phyloP scores from a whole-genome alignment of 2,113 vertebrate genomes.

The Protomyctophum bolini region DNA sequence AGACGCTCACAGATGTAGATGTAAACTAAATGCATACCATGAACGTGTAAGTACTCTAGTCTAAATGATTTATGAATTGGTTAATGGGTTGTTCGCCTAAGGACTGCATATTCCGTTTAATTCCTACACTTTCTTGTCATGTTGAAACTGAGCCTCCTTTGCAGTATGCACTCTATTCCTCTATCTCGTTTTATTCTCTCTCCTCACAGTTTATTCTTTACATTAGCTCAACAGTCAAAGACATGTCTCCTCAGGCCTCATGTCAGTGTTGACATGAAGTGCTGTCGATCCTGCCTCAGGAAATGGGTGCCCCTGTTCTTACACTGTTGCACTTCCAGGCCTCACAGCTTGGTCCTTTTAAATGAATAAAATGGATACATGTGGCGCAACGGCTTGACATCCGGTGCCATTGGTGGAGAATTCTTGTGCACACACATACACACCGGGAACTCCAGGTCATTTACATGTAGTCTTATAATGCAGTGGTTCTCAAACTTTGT shows the following conservation, averaged over 20 bases:
- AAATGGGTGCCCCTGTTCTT: slow-evolving; percentile 71
- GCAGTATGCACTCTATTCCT: slow-evolving; percentile 9
- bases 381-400: not conserved
- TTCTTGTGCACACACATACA: too few relatives aligned
- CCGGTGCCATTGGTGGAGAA: too few relatives aligned
- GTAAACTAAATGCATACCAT: too few relatives aligned
- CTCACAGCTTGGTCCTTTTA: slow-evolving; percentile 7
- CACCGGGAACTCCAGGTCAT: too few relatives aligned
- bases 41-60: not conserved
- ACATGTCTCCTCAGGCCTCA: slow-evolving; percentile 23
- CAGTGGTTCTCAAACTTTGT: too few relatives aligned
- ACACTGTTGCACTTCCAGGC: slow-evolving; percentile 11
- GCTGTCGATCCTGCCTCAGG: slow-evolving; percentile 58
- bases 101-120: slow-evolving; percentile 5
- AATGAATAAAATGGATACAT: slow-evolving; percentile 21
- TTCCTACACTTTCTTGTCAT: slow-evolving; percentile 14
- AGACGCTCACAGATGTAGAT: too few relatives aligned
- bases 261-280: not conserved
- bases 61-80: not conserved
- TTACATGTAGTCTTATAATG: too few relatives aligned
- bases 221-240: not conserved
- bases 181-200: not conserved
- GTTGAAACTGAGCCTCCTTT: slow-evolving; percentile 1
- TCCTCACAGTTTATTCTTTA: not conserved
- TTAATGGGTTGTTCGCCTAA: slow-evolving; percentile 11